Evolutionary conservation across 2,797 vertebrate genomes (phyloP).

Genomic region (Eulemur rubriventer): DNA sequence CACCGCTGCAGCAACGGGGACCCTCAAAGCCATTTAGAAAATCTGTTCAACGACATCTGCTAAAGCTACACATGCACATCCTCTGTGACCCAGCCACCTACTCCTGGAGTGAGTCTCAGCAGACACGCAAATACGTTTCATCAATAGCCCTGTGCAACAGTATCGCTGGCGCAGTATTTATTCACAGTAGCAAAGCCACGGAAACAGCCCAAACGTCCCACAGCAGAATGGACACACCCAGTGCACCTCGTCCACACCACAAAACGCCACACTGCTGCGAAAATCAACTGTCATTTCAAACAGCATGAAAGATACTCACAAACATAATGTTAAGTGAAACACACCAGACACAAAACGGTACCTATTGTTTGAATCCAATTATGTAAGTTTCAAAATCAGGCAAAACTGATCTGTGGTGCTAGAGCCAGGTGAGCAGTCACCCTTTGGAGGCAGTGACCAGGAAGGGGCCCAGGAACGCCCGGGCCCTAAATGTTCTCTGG

Average conservation of each 20-base stretch:
- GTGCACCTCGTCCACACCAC: accelerated
- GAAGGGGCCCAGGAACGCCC: not conserved
- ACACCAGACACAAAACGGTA: not conserved
- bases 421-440: too few species aligned
- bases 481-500: not conserved
- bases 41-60: not conserved
- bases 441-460: not conserved
- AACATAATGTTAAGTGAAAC: not conserved
- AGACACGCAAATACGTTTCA: accelerated
- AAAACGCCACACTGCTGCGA: accelerated
- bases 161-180: too few species aligned
- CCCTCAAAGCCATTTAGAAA: not conserved
- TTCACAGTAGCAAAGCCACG: not conserved
- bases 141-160: not conserved
- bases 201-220: not conserved
- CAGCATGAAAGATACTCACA: not conserved
- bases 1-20: accelerated
- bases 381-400: not conserved
- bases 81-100: not conserved
- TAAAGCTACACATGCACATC: not conserved
- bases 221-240: too few species aligned
- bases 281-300: not conserved
- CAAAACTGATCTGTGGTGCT: not conserved
- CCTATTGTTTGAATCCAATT: not conserved
- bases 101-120: not conserved